Conservation (phyloP, 2,888 invertebrate genomes). For the Nomada ruficornis region DNA sequence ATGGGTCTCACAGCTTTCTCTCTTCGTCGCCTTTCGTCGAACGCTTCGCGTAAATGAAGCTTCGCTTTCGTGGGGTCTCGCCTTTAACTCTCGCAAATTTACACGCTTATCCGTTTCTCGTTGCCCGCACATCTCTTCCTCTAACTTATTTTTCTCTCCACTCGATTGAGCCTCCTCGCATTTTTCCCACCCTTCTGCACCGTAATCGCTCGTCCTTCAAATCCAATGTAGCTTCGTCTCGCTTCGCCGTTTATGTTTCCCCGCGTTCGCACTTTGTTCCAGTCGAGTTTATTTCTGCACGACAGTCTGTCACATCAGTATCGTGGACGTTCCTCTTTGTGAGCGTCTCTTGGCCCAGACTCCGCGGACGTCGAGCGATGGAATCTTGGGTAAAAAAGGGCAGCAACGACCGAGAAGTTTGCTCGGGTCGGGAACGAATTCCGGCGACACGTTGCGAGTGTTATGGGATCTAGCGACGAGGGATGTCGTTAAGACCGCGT, state of each 20-base stretch:
- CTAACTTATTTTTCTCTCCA: not conserved
- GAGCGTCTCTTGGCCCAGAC: slow-evolving; percentile 49
- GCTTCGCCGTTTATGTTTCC: not conserved
- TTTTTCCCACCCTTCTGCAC: not conserved
- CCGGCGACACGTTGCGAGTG: slow-evolving; percentile 43
- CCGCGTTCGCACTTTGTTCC: slow-evolving; percentile 18
- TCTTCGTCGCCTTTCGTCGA: slow-evolving; percentile 5
- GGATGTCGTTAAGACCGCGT: not conserved
- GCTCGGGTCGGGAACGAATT: slow-evolving; percentile 52
- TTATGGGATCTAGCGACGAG: slow-evolving; percentile 10
- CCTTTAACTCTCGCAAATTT: slow-evolving; percentile 38
- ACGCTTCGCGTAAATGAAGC: not conserved
- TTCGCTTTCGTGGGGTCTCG: too few relatives aligned
- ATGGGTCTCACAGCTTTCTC: slow-evolving; percentile 56
- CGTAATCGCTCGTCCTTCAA: slow-evolving; percentile 25
- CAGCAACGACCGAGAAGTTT: not conserved
- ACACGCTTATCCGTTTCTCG: slow-evolving; percentile 19
- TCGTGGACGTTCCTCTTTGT: slow-evolving; percentile 36
- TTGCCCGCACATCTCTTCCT: not conserved
- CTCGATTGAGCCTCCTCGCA: not conserved
- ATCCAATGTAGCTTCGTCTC: not conserved
- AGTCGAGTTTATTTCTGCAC: slow-evolving; percentile 43
- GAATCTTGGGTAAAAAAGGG: slow-evolving; percentile 46
- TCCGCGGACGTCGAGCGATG: slow-evolving; percentile 46
- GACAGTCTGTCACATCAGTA: slow-evolving; percentile 28